Base-by-base conservation (phyloP, 53 echinoderm and acorn worm species). In the Astropecten irregularis region DNA sequence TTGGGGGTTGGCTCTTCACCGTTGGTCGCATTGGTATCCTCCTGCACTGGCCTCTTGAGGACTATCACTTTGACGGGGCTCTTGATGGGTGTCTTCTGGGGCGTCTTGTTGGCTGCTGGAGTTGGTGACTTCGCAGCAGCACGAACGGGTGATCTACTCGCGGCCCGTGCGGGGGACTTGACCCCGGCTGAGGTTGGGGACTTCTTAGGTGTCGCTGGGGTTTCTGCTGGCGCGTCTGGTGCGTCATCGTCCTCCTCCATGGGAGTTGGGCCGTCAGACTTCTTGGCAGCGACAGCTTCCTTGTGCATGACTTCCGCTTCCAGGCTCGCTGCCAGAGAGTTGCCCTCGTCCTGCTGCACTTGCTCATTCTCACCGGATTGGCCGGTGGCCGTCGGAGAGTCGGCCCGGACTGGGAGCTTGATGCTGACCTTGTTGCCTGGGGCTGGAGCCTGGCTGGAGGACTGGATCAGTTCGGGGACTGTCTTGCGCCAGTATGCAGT, bases 401-500 rank as follows among this genome's bases (percentile, higher is more conserved):
- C 89, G 9, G 66, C 58, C 40, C 76, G 53, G 39, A 77, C 70
- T 2, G 84, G 69, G 19, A 76, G 84, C 77, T 89, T 84, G 62
- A 77, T 77, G 77, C 77, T 77, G 18, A 89, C 84, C 56, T 87
- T 91, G 79, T 53, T 77, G 37, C 83, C 69, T 38, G 59, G 89
- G 18, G 56, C 48, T 54, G n/a, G 91, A 30, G 21, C 74, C 76
- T 35, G 77, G 61, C 29, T 53, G 16, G 84, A 83, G 56, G 53
- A n/a, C 15, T 49, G 66, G 58, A 58, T 69, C 55, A 69, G 69
- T 36, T 87, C 79, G 2, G 79, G 87, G 19, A 77, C 50, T 0
- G 85, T 84, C 82, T 95, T 95, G 7, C 93, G 88, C 53, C 93
- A 71, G 53, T 89, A 88, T 15, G 90, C 86, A 10, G 93, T 93